Evolutionary conservation across 1,140 invertebrate genomes (phyloP).

Genomic region (Lepidotrigona ventralis): DNA sequence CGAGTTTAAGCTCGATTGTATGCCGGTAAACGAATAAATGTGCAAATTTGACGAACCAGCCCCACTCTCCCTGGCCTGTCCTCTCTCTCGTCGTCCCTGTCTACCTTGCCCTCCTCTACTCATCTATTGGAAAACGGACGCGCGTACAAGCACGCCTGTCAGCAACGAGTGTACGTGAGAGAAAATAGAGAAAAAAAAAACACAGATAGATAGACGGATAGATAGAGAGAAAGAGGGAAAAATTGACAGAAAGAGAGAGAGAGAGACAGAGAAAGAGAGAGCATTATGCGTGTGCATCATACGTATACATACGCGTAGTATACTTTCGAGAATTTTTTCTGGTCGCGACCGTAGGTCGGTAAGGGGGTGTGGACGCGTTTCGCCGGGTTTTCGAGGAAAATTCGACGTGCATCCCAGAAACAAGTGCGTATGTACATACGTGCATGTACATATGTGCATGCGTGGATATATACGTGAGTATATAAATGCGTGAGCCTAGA

Average conservation of each 20-base stretch:
- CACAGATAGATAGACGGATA: neutral
- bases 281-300: conserved; percentile 16
- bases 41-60: conserved; percentile 73
- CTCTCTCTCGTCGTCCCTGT: neutral
- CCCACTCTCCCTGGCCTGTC: conserved; percentile 34
- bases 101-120: conserved; percentile 1
- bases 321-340: conserved; percentile 39
- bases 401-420: neutral
- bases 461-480: neutral
- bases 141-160: conserved; percentile 36
- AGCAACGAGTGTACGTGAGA: conserved; percentile 32
- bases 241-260: neutral
- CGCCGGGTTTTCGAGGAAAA: neutral
- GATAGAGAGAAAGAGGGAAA: neutral
- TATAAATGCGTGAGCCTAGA: conserved; percentile 31
- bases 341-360: neutral
- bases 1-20: conserved; percentile 67
- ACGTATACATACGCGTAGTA: neutral
- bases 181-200: conserved; percentile 27
- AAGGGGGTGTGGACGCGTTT: neutral
- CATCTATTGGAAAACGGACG: conserved; percentile 41
- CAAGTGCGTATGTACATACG: neutral
- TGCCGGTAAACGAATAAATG: conserved; percentile 74
- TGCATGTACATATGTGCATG: neutral
- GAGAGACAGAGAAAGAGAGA: conserved; percentile 22